A percentile compares a stretch with the other conserved stretches of the same genome.
Conservation (phyloP, 2,888 invertebrate species). For the Slavum lentiscoides region DNA sequence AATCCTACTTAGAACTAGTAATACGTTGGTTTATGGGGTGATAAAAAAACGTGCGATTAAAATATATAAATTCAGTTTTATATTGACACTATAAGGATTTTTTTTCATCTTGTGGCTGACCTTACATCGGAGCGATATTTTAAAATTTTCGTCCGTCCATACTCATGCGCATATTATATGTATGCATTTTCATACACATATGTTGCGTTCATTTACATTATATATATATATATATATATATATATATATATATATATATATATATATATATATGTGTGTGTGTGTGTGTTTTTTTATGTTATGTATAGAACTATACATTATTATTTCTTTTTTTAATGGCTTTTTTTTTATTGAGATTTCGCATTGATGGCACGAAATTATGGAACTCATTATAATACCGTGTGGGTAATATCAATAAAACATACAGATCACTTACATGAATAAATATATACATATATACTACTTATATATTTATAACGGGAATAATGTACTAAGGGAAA, state of each 20-base stretch:
- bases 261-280: neutral
- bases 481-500: neutral
- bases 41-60: neutral
- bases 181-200: neutral
- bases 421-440: neutral
- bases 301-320: neutral
- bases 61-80: neutral
- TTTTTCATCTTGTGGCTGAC: neutral
- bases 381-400: constrained; percentile 21
- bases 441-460: neutral
- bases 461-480: neutral
- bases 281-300: too few species aligned
- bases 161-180: neutral
- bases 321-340: neutral
- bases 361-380: neutral
- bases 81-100: neutral
- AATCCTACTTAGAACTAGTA: too few species aligned
- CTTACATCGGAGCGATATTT: neutral
- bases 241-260: neutral
- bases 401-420: constrained; percentile 25
- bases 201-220: neutral
- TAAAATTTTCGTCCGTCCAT: too few species aligned
- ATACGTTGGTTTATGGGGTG: neutral
- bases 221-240: neutral
- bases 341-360: neutral